Percentiles rank a stretch among this genome's conserved stretches.
Evolutionary conservation across 2,113 vertebrate species (phyloP).

Genomic region (Ageneiosus marmoratus): DNA sequence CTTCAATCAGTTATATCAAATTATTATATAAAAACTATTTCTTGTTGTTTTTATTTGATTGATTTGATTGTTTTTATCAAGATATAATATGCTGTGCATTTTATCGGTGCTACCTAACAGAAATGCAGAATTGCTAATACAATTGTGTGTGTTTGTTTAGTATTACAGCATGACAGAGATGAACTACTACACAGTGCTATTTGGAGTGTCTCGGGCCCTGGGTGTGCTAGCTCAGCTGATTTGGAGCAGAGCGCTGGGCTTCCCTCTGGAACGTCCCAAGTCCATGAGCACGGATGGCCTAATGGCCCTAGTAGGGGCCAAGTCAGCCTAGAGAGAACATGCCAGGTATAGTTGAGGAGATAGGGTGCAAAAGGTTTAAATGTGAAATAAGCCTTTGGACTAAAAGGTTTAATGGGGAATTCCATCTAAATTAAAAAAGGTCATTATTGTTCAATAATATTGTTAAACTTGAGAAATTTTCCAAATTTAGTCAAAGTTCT

Average conservation of each 20-base stretch:
- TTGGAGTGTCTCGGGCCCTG: constrained; percentile 91
- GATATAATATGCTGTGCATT: background rate
- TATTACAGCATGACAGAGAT: constrained; percentile 97
- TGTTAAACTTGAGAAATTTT: constrained; percentile 51
- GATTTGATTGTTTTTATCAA: background rate
- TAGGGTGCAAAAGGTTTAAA: constrained; percentile 50
- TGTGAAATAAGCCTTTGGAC: constrained; percentile 50
- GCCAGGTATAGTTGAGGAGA: constrained; percentile 47
- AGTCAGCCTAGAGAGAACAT: constrained; percentile 76
- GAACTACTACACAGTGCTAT: constrained; percentile 98
- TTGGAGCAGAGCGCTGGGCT: constrained; percentile 91
- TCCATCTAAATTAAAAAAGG: constrained; percentile 60
- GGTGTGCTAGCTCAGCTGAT: constrained; percentile 91
- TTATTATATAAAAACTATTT: background rate
- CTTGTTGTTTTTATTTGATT: background rate
- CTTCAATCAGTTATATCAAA: background rate
- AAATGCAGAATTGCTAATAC: background rate
- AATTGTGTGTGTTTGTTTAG: constrained; percentile 62
- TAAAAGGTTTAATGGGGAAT: constrained; percentile 72
- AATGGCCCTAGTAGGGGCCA: constrained; percentile 84
- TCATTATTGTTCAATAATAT: constrained; percentile 56
- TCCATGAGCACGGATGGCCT: constrained; percentile 96
- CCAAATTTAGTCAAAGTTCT: background rate
- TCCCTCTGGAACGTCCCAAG: constrained; percentile 94
- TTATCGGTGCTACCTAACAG: background rate